Evolutionary conservation across 2,888 invertebrate genomes (phyloP).

Genomic region (Silvanus unidentatus): DNA sequence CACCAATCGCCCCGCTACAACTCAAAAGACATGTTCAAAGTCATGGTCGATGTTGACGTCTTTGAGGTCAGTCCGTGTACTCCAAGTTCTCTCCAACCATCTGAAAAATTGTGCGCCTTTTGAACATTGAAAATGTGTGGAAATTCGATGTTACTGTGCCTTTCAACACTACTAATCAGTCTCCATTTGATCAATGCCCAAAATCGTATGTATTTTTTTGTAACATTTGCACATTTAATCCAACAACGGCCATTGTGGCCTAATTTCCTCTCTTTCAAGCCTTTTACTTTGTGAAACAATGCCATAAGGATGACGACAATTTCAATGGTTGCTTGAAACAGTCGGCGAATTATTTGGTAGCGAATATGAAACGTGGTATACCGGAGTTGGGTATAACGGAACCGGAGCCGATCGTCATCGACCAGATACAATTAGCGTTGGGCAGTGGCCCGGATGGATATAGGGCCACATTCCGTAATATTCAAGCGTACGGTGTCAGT

Average conservation of each 20-base stretch:
- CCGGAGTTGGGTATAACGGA: conserved; percentile 66
- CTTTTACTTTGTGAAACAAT: conserved; percentile 65
- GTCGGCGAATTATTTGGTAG: conserved; percentile 68
- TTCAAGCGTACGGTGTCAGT: conserved; percentile 75
- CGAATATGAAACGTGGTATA: conserved; percentile 66
- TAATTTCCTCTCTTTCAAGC: conserved; percentile 45
- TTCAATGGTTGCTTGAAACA: conserved; percentile 68
- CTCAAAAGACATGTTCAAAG: conserved; percentile 25
- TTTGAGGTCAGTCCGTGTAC: conserved; percentile 40
- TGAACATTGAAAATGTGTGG: conserved; percentile 1
- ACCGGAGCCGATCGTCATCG: conserved; percentile 76
- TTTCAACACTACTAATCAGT: too few relatives aligned
- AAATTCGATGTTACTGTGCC: too few relatives aligned
- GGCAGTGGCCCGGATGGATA: conserved; percentile 80
- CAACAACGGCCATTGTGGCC: neutral
- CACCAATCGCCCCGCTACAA: too few relatives aligned
- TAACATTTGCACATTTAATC: too few relatives aligned
- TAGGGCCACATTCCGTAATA: conserved; percentile 72
- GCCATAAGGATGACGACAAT: conserved; percentile 62
- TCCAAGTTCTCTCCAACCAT: conserved; percentile 22
- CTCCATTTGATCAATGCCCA: conserved; percentile 4
- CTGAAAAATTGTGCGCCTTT: too few relatives aligned
- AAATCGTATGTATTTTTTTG: conserved; percentile 13
- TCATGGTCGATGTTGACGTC: conserved; percentile 36
- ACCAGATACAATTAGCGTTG: conserved; percentile 73